phyloP scores from a whole-genome alignment of 1,140 invertebrate species.

The Kradibia gibbosae region DNA sequence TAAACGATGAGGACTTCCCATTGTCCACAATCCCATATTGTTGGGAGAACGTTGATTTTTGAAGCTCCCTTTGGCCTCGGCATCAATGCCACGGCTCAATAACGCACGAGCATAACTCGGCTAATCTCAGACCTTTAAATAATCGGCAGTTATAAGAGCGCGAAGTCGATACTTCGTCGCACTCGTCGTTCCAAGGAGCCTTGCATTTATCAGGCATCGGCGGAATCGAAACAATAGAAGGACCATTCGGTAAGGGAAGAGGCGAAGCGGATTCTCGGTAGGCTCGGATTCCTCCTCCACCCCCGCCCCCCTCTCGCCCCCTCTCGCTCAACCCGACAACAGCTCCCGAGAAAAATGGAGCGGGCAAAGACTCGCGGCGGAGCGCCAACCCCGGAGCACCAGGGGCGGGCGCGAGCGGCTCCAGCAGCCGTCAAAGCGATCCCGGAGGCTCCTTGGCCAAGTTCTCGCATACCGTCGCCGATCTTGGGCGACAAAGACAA shows the following conservation, averaged over 20 bases:
- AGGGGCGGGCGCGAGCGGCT: constrained; percentile 59
- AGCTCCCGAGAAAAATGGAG: not conserved
- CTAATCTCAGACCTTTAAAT: too few species aligned
- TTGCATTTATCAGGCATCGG: too few species aligned
- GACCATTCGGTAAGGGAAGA: too few species aligned
- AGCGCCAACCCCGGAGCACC: constrained; percentile 2
- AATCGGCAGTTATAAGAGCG: too few species aligned
- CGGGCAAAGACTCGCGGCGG: not conserved
- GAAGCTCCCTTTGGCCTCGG: not conserved
- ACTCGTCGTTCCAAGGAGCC: too few species aligned
- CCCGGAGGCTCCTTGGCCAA: constrained; percentile 68
- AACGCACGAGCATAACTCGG: too few species aligned
- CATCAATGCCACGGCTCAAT: not conserved
- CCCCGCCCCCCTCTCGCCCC: not conserved
- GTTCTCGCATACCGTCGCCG: constrained; percentile 70
- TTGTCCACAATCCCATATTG: constrained; percentile 10
- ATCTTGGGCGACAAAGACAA: constrained; percentile 74
- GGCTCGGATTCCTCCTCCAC: not conserved
- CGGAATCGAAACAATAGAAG: too few species aligned
- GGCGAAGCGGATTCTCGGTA: too few species aligned
- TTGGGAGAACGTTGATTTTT: constrained; percentile 22
- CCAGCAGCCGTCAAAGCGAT: constrained; percentile 70
- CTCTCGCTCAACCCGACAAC: not conserved
- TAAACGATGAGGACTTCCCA: constrained; percentile 19
- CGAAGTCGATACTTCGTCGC: too few species aligned